Evolutionary conservation across 2,888 invertebrate species (phyloP).

Genomic region (Trichopria drosophilae): DNA sequence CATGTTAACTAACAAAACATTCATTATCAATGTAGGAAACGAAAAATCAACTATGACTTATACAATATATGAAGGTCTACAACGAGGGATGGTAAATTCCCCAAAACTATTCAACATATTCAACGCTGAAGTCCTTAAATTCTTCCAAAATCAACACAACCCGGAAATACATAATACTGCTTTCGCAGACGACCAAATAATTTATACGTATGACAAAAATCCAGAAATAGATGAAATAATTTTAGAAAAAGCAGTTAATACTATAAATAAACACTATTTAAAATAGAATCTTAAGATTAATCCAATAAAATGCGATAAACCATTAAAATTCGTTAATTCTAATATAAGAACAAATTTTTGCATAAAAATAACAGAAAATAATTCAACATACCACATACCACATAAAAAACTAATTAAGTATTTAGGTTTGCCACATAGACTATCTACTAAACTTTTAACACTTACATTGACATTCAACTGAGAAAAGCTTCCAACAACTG

Average conservation of each 20-base stretch:
- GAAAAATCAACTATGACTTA: not conserved
- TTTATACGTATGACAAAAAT: conserved; percentile 3
- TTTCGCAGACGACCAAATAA: conserved; percentile 30
- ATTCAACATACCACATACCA: too few species aligned
- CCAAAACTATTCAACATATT: conserved; percentile 30
- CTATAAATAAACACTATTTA: not conserved
- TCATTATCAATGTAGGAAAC: not conserved
- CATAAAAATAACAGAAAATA: too few species aligned
- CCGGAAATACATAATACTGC: conserved; percentile 11
- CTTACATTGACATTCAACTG: too few species aligned
- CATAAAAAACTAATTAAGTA: too few species aligned
- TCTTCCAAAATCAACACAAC: conserved; percentile 20
- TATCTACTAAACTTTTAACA: too few species aligned
- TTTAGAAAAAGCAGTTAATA: conserved; percentile 7
- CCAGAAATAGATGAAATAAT: not conserved
- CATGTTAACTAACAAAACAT: not conserved
- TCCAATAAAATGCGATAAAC: not conserved
- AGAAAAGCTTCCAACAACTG: too few species aligned
- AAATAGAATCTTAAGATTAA: not conserved
- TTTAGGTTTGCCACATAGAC: too few species aligned
- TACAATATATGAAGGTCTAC: conserved; percentile 24
- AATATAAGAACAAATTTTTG: not conserved
- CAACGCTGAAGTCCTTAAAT: conserved; percentile 23
- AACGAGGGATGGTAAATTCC: conserved; percentile 31
- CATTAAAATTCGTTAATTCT: not conserved